Base-by-base conservation (phyloP, 2,797 vertebrate species). In the Mareca strepera region DNA sequence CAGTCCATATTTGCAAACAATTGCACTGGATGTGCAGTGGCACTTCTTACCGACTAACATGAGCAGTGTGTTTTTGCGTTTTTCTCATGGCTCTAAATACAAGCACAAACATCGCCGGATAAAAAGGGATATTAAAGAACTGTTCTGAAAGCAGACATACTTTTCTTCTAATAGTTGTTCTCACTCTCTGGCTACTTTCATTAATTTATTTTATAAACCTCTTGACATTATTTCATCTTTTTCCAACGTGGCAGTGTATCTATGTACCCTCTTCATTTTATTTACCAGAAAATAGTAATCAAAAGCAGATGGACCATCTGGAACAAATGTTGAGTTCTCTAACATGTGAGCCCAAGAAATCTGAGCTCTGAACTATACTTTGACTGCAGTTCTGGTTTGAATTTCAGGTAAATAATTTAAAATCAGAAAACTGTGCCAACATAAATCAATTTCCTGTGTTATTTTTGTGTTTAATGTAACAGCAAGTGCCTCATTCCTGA, bases 401-500 rank as follows among this genome's bases (percentile, higher is more conserved):
- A 95, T 96, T 98, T 97, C 94, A 97, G 95, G 94, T 96, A 97
- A 97, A 97, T 95, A 96, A 95, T 88, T 92, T 96, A 77, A 95
- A 94, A 82, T 92, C 86, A 69, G 83, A 97, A 96, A 96, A 80
- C 94, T 90, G 43, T 95, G 96, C 96, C 97, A 97, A 87, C 92
- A 97, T 97, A 96, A 96, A 97, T 97, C 95, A 95, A 88, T 95
- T 96, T 96, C 96, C 90, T 96, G 63, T 97, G 89, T 94, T 96
- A 93, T 94, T 95, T 92, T 90, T 96, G 83, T 70, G 81, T 97
- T 90, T 76, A 96, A 96, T 95, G 82, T 96, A 97, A 97, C 94
- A 94, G 89, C 86, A 96, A 94, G 84, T 94, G 80, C 76, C 50
- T 96, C 88, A 96, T 97, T 97, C 92, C 94, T 96, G 55, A 95